Base-by-base conservation (phyloP, 2,797 vertebrate species). In the Spinus olivaceus region DNA sequence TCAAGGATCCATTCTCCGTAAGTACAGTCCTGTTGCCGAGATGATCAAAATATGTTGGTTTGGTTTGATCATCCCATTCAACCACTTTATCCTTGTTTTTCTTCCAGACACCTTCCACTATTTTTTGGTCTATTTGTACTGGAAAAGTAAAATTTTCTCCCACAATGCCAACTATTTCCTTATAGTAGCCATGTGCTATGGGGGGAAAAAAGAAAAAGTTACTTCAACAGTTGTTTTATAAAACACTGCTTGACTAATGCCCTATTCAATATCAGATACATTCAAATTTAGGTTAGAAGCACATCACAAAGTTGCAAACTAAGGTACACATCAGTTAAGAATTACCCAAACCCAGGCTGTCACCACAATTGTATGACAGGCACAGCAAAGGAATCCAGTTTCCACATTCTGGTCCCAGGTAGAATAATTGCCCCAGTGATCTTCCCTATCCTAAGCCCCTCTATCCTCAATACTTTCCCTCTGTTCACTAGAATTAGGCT, bases 81-180 rank as follows among this genome's bases (percentile, higher is more conserved):
- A 44, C 93, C 41, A 95, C 90, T 77, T 56, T 85, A 89, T 95
- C 0, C 28, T 51, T 94, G 79, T 49, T 12, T 80, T 87, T 95
- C 0, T 2, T 95, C 94, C 95, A 95, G 33, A 1, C 3, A 37
- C 6, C 21, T 27, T 95, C 93, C 8, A 1, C 0, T n/a, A 19
- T 3, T 14, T 21, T 70, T 41, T 27, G 0, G 8, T n/a, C 10
- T 51, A 50, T 18, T 80, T 92, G 33, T 59, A 80, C 44, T 27
- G 94, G 67, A 91, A 96, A 92, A 77, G 81, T 91, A 73, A 85
- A 77, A 53, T 69, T 76, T 89, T 95, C 93, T 82, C 92, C 94
- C 22, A 64, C 1, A 5, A 91, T 39, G 64, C 84, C 94, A 82
- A 51, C 32, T 37, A 77, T 4, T 0, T 85, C 17, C 5, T 73